Evolutionary conservation across 2,113 vertebrate species (phyloP).

Genomic region (Xenus cinereus): DNA sequence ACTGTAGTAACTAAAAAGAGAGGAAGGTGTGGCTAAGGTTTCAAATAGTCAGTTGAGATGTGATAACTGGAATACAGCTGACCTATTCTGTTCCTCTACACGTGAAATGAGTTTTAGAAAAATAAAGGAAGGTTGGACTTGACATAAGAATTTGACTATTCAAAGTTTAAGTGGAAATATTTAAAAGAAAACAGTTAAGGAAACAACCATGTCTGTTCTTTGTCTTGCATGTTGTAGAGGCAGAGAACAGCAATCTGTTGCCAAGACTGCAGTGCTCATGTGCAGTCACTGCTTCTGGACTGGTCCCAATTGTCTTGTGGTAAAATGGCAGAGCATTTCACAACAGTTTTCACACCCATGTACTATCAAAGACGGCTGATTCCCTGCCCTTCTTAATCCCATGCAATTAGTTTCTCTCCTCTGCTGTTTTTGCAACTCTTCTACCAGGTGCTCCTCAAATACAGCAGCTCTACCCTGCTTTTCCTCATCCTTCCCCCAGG

Average conservation of each 20-base stretch:
- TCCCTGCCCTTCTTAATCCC: background rate
- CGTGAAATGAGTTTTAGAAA: background rate
- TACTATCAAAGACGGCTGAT: background rate
- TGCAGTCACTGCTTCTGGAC: background rate
- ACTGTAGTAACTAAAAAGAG: background rate
- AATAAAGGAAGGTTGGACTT: background rate
- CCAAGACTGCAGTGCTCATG: background rate
- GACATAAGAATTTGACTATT: background rate
- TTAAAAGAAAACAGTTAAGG: background rate
- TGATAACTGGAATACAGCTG: background rate
- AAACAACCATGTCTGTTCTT: background rate
- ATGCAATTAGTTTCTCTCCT: background rate
- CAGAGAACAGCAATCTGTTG: background rate
- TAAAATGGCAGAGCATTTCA: background rate
- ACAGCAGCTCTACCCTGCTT: background rate
- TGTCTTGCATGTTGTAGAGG: background rate
- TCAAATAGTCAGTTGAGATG: background rate
- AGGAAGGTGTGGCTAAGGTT: background rate
- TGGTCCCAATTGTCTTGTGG: background rate
- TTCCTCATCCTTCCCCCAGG: background rate
- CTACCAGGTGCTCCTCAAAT: background rate
- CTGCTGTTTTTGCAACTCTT: background rate
- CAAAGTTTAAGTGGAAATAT: background rate
- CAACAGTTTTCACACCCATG: constrained; percentile 13
- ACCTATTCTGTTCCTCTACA: background rate